phyloP scores from a whole-genome alignment of 2,888 invertebrate genomes.

The Dioctria linearis region DNA sequence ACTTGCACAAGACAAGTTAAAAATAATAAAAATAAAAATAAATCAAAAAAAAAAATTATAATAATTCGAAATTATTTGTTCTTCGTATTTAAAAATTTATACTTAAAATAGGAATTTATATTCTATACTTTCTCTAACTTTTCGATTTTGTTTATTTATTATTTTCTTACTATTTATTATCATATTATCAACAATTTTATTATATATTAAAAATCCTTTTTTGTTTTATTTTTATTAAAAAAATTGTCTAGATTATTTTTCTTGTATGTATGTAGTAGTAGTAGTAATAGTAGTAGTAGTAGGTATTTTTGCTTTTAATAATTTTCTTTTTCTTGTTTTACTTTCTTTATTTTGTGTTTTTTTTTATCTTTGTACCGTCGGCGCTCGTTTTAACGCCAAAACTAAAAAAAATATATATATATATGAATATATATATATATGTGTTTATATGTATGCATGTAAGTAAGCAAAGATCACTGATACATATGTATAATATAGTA shows the following conservation, averaged over 20 bases:
- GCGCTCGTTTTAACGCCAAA: constrained; percentile 43
- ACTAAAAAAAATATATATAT: neutral
- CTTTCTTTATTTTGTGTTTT: neutral
- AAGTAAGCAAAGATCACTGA: constrained; percentile 3
- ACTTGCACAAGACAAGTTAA: constrained; percentile 4
- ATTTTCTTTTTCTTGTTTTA: constrained; percentile 6
- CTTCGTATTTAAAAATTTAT: constrained; percentile 11
- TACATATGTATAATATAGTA: neutral
- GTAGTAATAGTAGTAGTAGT: too few species aligned
- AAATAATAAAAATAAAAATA: constrained; percentile 16
- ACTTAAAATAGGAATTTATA: constrained; percentile 30
- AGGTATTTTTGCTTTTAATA: constrained; percentile 14
- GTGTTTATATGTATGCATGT: too few species aligned
- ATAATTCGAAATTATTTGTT: constrained; percentile 24
- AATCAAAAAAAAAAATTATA: neutral
- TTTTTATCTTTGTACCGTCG: constrained; percentile 41
- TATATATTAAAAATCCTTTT: neutral
- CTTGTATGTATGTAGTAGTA: neutral
- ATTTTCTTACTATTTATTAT: neutral
- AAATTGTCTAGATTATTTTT: constrained; percentile 23
- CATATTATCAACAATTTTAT: constrained; percentile 29
- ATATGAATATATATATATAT: too few species aligned
- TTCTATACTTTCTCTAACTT: constrained; percentile 1
- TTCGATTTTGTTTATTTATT: neutral
- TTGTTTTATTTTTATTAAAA: constrained; percentile 12